Percentiles rank a stretch among this genome's conserved stretches.
Evolutionary conservation across 2,113 vertebrate genomes (phyloP).

Genomic region (Cervus canadensis): DNA sequence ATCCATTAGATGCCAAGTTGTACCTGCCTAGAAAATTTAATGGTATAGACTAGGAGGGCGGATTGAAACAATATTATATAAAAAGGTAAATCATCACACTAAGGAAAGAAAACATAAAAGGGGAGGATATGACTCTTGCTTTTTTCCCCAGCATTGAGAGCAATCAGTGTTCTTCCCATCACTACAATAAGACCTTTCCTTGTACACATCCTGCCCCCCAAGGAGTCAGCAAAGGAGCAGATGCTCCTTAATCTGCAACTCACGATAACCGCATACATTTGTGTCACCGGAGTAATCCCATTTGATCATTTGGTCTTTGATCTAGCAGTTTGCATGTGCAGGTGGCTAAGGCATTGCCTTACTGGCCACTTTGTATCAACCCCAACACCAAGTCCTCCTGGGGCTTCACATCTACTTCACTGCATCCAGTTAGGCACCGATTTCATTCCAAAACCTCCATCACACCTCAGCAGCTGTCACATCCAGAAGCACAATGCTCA

Average conservation of each 20-base stretch:
- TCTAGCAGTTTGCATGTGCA: slow-evolving; percentile 32
- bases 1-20: not conserved
- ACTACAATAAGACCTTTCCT: not conserved
- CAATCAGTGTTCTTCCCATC: not conserved
- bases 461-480: not conserved
- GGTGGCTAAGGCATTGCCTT: not conserved
- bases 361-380: slow-evolving; percentile 6
- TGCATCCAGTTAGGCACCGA: not conserved
- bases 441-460: not conserved
- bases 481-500: not conserved
- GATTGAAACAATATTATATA: not conserved
- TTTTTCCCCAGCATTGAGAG: not conserved
- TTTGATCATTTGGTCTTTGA: slow-evolving; percentile 51
- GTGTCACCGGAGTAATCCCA: slow-evolving; percentile 40
- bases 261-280: not conserved
- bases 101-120: not conserved
- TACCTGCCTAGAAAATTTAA: not conserved
- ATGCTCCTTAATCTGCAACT: slow-evolving; percentile 34
- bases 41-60: not conserved
- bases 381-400: not conserved
- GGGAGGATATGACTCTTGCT: not conserved
- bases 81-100: not conserved
- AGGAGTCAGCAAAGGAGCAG: slow-evolving; percentile 15
- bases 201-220: not conserved
- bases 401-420: not conserved